Base-by-base conservation (phyloP, 2,113 vertebrate species). In the Barbus barbus region DNA sequence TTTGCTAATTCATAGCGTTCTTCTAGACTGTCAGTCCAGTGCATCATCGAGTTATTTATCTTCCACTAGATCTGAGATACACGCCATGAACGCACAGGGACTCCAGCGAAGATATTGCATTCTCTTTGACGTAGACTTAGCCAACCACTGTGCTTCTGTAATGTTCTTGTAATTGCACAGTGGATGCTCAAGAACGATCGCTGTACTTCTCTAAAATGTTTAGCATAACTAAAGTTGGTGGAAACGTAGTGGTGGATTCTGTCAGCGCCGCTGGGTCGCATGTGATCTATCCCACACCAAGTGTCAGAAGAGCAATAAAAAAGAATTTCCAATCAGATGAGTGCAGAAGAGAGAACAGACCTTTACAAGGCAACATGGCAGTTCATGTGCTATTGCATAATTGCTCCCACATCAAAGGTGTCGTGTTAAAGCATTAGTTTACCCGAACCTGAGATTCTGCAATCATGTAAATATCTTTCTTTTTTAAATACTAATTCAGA, bases 271-370 rank as follows among this genome's bases (percentile, higher is more conserved):
- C 36, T 26, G 69, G 69, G 69, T 73, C 38, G 3, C 69, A 72
- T 72, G 38, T 44, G 69, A 72, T 72, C 69, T 24, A 44, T 72
- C 22, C 36, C 22, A n/a, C 69, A 44, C 69, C 69, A 73, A 73
- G 38, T 44, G 13, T 44, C n/a, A 46, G 38, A 73, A 46, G 38
- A 73, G 69, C 69, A 73, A 73, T 73, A 44, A 44, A 73, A 73
- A n/a, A 73, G n/a, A 26, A 73, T 73, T 76, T 76, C 24, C 73
- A 76, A 53, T 22, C 14, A 76, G 48, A 76, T 8, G 12, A 74
- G 38, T 3, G 0, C 22, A 74, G 71, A 46, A 22, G 46, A 76
- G 73, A 76, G 73, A 76, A 53, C 46, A 53, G 18, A 76, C 26
- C 14, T 31, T 33, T 33, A 53, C 46, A 76, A 75, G 36, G 22